Conservation (phyloP, 2,888 invertebrate species). For the Hedya salicella region DNA sequence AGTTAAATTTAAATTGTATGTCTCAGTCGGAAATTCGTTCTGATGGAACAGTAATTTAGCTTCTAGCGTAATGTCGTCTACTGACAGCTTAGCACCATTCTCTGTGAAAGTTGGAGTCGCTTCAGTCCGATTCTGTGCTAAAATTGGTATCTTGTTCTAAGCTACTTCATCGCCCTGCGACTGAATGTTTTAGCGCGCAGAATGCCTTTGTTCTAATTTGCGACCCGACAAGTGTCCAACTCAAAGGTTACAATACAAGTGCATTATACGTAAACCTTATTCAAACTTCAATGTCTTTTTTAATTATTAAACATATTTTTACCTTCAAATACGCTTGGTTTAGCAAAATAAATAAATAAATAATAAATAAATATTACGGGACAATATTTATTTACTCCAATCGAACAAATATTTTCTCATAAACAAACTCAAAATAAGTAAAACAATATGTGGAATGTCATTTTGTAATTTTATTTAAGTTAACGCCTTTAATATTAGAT, state of each 20-base stretch:
- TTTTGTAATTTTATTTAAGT: no score
- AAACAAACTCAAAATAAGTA: no score
- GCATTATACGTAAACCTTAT: background rate
- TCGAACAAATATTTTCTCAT: no score
- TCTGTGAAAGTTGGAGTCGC: constrained; percentile 13
- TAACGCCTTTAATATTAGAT: no score
- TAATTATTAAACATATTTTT: no score
- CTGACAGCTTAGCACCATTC: constrained; percentile 20
- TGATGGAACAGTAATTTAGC: constrained; percentile 28
- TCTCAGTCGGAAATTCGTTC: constrained; percentile 18
- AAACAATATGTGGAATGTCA: no score
- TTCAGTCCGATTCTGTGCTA: constrained; percentile 15
- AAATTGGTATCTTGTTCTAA: constrained; percentile 14
- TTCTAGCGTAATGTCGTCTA: constrained; percentile 32
- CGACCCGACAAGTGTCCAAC: background rate
- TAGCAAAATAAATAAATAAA: no score
- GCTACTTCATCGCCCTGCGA: constrained; percentile 15
- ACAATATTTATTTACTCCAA: no score
- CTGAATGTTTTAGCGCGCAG: constrained; percentile 10
- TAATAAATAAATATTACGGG: no score
- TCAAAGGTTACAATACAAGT: constrained; percentile 4
- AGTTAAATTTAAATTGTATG: constrained; percentile 25
- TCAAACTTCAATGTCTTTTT: no score
- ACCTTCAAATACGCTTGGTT: no score
- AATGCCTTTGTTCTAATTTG: constrained; percentile 7